These are phyloP conservation scores for Tribolium freemani DNA, from an alignment of 2,888 invertebrate species.

Conservation along the genomic window DNA sequence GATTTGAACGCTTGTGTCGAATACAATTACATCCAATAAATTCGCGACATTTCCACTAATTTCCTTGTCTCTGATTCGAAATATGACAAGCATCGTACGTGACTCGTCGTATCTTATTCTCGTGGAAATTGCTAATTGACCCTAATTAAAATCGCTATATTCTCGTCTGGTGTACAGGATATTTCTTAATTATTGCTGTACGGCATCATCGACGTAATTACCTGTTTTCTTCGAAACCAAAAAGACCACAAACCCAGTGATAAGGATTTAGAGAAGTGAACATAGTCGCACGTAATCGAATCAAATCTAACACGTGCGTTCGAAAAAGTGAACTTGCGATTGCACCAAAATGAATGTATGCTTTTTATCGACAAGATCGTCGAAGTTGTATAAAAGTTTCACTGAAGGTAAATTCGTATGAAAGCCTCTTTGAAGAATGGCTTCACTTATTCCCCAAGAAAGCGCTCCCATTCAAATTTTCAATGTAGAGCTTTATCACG, in stretches of 20 bases:
- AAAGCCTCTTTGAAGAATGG: slow-evolving; percentile 36
- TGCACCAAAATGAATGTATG: slow-evolving; percentile 39
- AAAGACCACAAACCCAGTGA: neutral
- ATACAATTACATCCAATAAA: slow-evolving; percentile 16
- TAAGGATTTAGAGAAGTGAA: neutral
- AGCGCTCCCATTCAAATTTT: slow-evolving; percentile 14
- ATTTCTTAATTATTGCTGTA: slow-evolving; percentile 17
- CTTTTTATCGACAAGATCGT: slow-evolving; percentile 38
- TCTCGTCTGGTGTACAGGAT: slow-evolving; percentile 11
- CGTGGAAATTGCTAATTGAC: slow-evolving; percentile 24
- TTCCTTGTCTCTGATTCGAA: slow-evolving; percentile 30
- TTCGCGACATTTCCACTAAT: slow-evolving; percentile 23
- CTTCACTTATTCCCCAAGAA: slow-evolving; percentile 29
- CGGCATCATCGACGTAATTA: neutral
- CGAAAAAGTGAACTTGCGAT: slow-evolving; percentile 20
- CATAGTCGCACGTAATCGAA: neutral
- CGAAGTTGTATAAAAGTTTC: slow-evolving; percentile 31
- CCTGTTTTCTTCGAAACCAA: neutral
- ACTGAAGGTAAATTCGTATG: slow-evolving; percentile 34
- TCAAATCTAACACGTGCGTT: neutral
- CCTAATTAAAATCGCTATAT: slow-evolving; percentile 27
- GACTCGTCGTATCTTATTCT: slow-evolving; percentile 22
- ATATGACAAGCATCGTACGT: slow-evolving; percentile 30
- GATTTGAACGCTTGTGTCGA: slow-evolving; percentile 12
- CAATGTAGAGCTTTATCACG: neutral